phyloP scores from a whole-genome alignment of 1,140 invertebrate species.

The Drosophila pectinifera region DNA sequence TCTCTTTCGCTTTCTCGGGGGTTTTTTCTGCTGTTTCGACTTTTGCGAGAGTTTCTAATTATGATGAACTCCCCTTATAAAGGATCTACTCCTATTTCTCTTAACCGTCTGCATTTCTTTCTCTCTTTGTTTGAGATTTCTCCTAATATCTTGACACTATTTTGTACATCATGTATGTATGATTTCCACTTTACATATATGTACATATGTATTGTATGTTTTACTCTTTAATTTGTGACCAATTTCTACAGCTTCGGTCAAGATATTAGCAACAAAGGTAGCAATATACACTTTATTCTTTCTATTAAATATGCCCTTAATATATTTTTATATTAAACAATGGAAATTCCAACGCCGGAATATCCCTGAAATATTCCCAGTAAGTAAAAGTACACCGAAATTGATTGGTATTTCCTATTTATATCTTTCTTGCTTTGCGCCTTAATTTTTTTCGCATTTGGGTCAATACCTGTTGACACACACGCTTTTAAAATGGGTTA shows the following conservation, averaged over 20 bases:
- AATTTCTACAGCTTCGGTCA: too few relatives aligned
- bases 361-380: background rate
- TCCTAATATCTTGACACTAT: too few relatives aligned
- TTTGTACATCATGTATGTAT: too few relatives aligned
- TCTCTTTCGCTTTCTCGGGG: slow-evolving; percentile 13
- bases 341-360: background rate
- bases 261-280: too few relatives aligned
- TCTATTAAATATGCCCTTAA: too few relatives aligned
- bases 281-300: too few relatives aligned
- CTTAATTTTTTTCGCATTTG: slow-evolving; percentile 50
- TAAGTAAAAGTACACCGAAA: background rate
- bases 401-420: slow-evolving; percentile 5
- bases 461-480: slow-evolving; percentile 81
- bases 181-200: too few relatives aligned
- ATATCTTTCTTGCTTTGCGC: background rate
- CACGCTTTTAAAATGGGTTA: slow-evolving; percentile 64
- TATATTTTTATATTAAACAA: too few relatives aligned
- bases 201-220: too few relatives aligned
- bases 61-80: background rate
- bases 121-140: background rate
- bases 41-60: background rate
- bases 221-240: too few relatives aligned
- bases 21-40: background rate
- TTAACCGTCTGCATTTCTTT: background rate
- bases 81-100: too few relatives aligned